phyloP scores from a whole-genome alignment of 2,113 vertebrate species.

The Talpa occidentalis region DNA sequence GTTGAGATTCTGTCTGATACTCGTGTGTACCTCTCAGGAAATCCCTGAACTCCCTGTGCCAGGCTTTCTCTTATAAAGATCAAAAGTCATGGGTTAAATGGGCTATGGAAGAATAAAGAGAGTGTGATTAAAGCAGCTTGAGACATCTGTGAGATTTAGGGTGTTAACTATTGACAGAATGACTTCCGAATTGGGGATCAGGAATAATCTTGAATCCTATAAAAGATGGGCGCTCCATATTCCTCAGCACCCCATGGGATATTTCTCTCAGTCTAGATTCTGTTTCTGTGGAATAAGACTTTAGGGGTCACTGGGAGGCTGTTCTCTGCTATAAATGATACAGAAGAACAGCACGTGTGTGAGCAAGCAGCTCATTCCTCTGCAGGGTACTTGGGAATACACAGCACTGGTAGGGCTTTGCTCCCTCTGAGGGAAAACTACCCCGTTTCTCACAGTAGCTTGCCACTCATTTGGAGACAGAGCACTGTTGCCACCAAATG shows the following conservation, averaged over 20 bases:
- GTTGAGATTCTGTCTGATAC: not conserved
- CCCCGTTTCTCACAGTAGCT: slow-evolving; percentile 28
- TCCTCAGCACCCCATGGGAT: not conserved
- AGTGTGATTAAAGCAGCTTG: slow-evolving; percentile 15
- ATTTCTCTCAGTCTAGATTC: slow-evolving; percentile 26
- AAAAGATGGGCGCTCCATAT: not conserved
- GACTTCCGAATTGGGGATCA: not conserved
- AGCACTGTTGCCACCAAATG: slow-evolving; percentile 31
- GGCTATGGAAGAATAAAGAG: not conserved
- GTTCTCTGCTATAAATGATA: not conserved
- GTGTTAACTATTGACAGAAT: slow-evolving; percentile 41
- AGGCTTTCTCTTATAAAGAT: slow-evolving; percentile 22
- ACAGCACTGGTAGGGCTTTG: not conserved
- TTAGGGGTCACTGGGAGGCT: not conserved
- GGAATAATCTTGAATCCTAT: not conserved
- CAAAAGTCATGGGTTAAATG: not conserved
- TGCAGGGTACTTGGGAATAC: not conserved
- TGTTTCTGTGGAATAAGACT: not conserved
- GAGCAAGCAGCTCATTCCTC: not conserved
- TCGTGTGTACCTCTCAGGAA: not conserved
- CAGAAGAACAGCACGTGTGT: slow-evolving; percentile 1
- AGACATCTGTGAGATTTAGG: slow-evolving; percentile 50
- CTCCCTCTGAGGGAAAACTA: not conserved
- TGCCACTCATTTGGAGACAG: slow-evolving; percentile 25
- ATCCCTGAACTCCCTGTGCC: not conserved